Conservation (phyloP, 2,797 vertebrate species). For the Poeciliopsis infans region DNA sequence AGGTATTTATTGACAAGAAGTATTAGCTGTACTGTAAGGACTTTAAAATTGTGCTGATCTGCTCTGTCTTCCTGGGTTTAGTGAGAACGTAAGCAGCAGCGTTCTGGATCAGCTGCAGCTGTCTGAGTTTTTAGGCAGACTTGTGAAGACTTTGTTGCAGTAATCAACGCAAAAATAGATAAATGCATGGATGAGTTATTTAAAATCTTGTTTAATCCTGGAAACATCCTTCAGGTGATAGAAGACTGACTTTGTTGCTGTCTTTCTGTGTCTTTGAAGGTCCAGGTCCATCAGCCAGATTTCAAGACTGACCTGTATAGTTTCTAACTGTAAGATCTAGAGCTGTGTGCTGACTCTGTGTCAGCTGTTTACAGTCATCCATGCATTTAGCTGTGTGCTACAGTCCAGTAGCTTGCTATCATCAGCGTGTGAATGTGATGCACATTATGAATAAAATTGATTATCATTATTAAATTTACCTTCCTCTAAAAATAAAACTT, state of each 20-base stretch:
- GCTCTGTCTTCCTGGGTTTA: neutral
- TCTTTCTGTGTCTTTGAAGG: neutral
- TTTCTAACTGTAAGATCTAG: neutral
- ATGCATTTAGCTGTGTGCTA: too few species aligned
- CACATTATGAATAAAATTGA: too few species aligned
- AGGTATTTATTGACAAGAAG: neutral
- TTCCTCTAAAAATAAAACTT: neutral
- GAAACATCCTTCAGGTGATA: neutral
- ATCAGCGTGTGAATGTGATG: too few species aligned
- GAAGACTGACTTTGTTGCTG: too few species aligned
- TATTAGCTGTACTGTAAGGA: neutral
- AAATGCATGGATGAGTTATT: neutral
- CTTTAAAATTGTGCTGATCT: neutral
- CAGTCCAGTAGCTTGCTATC: too few species aligned
- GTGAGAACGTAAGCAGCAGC: neutral
- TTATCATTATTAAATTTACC: neutral
- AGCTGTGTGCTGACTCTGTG: neutral
- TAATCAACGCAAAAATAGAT: neutral
- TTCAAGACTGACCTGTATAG: neutral
- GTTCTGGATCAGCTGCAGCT: neutral
- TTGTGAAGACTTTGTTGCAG: neutral
- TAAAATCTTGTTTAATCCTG: neutral
- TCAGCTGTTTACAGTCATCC: too few species aligned
- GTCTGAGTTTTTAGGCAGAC: neutral
- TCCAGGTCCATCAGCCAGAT: neutral